A percentile compares a stretch with the other conserved stretches of the same genome.
phyloP scores from a whole-genome alignment of 2,888 invertebrate genomes.

The Tipula confusa region DNA sequence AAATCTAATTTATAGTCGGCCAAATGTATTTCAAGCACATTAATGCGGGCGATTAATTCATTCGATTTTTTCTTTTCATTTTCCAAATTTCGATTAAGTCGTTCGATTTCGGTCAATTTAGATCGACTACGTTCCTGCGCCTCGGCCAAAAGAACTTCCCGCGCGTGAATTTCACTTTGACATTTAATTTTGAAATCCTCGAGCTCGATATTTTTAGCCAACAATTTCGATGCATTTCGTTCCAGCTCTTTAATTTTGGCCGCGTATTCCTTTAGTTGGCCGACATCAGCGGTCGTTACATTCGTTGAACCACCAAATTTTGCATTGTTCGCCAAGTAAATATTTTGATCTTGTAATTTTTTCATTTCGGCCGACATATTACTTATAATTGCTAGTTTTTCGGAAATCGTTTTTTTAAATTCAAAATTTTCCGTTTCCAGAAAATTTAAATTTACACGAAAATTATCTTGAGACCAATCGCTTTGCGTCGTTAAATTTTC shows the following conservation, averaged over 20 bases:
- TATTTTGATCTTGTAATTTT: background rate
- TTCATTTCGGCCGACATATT: constrained; percentile 26
- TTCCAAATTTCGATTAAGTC: background rate
- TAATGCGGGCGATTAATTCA: background rate
- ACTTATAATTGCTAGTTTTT: background rate
- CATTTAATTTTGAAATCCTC: background rate
- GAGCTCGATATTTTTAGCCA: background rate
- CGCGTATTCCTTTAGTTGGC: background rate
- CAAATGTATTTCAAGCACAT: background rate
- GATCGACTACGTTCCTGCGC: background rate
- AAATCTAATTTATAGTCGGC: constrained; percentile 7
- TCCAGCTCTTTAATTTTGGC: background rate
- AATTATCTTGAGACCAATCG: background rate
- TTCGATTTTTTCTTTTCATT: background rate
- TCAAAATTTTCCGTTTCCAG: constrained; percentile 20
- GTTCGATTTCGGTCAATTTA: background rate
- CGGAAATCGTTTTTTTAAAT: constrained; percentile 15
- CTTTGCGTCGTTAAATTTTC: background rate
- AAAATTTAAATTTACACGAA: background rate
- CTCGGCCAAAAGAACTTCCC: constrained; percentile 5
- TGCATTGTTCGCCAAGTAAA: background rate
- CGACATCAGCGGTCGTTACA: background rate
- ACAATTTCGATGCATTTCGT: background rate
- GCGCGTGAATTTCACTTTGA: background rate
- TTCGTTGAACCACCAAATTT: background rate